A percentile compares a stretch with the other conserved stretches of the same genome.
These are phyloP conservation scores for Eubucco bourcierii DNA, from an alignment of 2,113 vertebrate genomes.

Conservation along the genomic window DNA sequence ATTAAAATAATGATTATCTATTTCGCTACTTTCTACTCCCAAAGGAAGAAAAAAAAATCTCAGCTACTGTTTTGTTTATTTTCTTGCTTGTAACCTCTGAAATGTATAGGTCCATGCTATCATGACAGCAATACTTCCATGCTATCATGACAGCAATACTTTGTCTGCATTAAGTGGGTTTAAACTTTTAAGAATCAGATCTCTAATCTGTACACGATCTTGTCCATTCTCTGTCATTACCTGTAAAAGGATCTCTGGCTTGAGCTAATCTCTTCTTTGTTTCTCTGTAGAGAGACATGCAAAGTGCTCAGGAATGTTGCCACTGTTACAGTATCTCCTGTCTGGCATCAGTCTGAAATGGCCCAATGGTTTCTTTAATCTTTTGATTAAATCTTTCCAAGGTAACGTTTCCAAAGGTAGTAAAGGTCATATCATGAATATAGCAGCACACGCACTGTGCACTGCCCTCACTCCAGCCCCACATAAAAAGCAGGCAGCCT, in stretches of 20 bases:
- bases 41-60: neutral
- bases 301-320: slow-evolving; percentile 5
- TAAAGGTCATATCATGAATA: neutral
- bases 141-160: neutral
- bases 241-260: slow-evolving; percentile 34
- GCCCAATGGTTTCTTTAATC: neutral
- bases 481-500: neutral
- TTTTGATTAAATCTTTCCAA: slow-evolving; percentile 4
- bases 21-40: neutral
- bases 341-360: neutral
- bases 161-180: slow-evolving; percentile 1
- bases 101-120: neutral
- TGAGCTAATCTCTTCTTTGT: neutral
- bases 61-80: neutral
- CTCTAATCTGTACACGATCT: slow-evolving; percentile 19
- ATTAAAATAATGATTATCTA: neutral
- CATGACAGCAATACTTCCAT: neutral
- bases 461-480: neutral
- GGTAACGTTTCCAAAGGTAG: slow-evolving; percentile 9
- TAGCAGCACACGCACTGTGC: neutral
- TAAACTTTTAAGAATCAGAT: slow-evolving; percentile 42
- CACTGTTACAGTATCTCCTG: neutral
- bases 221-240: slow-evolving; percentile 44
- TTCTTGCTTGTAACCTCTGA: neutral
- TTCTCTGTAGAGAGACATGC: neutral